Percentiles rank a stretch among this genome's conserved stretches.
Evolutionary conservation across 2,888 invertebrate species (phyloP).

Genomic region (Blastobasis lacticolella): DNA sequence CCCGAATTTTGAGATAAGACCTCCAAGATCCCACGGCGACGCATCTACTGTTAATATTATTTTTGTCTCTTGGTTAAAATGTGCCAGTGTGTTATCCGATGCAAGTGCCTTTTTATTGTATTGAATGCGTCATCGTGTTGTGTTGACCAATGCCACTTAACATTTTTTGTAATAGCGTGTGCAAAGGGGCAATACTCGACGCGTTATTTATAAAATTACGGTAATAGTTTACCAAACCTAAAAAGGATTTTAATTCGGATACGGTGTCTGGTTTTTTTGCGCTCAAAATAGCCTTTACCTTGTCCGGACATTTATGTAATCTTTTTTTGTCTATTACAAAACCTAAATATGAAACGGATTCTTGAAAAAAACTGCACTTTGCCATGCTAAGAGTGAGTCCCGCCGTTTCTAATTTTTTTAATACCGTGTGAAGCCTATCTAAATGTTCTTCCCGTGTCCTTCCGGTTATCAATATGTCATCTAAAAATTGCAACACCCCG

Average conservation of each 20-base stretch:
- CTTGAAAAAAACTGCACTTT: constrained; percentile 14
- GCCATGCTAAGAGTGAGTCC: constrained; percentile 7
- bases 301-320: constrained; percentile 12
- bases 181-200: constrained; percentile 12
- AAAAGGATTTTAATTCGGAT: constrained; percentile 12
- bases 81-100: too few species aligned
- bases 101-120: too few species aligned
- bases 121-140: constrained; percentile 10
- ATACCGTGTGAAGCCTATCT: constrained; percentile 7
- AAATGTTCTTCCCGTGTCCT: background rate
- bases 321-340: constrained; percentile 13
- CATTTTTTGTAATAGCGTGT: constrained; percentile 12
- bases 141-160: constrained; percentile 11
- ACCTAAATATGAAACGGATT: constrained; percentile 14
- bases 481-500: constrained; percentile 7
- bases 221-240: constrained; percentile 20
- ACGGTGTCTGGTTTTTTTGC: constrained; percentile 8
- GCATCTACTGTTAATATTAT: constrained; percentile 17
- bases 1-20: constrained; percentile 10
- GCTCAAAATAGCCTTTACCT: constrained; percentile 12
- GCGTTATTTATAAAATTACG: constrained; percentile 13
- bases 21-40: constrained; percentile 15
- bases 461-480: constrained; percentile 10
- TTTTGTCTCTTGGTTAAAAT: too few species aligned
- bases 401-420: constrained; percentile 13